Conservation (phyloP, 2,888 invertebrate genomes). For the Camptogramma bilineatum region DNA sequence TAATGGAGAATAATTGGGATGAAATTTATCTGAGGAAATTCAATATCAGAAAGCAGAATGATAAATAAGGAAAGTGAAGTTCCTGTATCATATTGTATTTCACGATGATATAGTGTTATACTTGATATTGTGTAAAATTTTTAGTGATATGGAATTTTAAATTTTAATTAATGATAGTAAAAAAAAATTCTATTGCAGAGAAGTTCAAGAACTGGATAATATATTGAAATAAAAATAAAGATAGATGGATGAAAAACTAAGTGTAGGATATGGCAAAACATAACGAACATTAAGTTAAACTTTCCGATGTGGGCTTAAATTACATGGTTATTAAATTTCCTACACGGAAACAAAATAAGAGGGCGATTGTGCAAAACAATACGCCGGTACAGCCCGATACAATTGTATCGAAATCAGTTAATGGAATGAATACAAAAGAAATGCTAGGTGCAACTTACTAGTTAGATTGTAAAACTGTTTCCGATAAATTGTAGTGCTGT, state of each 20-base stretch:
- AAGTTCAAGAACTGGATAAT: no score
- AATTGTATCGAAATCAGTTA: conserved; percentile 20
- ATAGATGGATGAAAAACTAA: no score
- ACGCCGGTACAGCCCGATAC: conserved; percentile 9
- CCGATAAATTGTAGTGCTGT: conserved; percentile 28
- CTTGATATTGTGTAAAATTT: background rate
- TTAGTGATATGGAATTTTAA: no score
- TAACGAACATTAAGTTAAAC: background rate
- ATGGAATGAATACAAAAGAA: conserved; percentile 12
- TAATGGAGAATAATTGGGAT: conserved; percentile 17
- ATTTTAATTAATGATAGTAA: no score
- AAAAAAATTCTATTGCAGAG: no score
- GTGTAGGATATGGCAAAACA: background rate
- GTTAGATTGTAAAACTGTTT: conserved; percentile 31
- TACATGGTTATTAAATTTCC: conserved; percentile 20
- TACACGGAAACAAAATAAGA: conserved; percentile 23
- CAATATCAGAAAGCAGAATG: conserved; percentile 21
- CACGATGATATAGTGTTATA: background rate
- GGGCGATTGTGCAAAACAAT: conserved; percentile 19
- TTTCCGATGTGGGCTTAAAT: background rate
- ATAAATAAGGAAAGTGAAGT: conserved; percentile 8
- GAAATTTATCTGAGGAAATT: conserved; percentile 10
- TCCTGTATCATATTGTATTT: conserved; percentile 3
- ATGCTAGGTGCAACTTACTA: conserved; percentile 19
- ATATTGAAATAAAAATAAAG: no score